phyloP scores from a whole-genome alignment of 2,113 vertebrate genomes.

The Microtus ochrogaster region DNA sequence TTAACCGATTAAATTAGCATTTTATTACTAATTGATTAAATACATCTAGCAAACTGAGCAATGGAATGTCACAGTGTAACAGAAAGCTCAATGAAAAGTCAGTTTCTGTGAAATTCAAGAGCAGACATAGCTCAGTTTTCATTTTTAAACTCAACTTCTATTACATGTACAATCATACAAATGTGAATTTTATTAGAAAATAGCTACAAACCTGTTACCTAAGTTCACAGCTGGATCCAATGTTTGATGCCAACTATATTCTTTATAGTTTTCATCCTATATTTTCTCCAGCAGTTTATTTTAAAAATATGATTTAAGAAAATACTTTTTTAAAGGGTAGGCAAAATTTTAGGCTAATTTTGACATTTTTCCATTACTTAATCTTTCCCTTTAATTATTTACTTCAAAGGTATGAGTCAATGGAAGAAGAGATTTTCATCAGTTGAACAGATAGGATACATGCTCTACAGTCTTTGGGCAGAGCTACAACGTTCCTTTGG shows the following conservation, averaged over 20 bases:
- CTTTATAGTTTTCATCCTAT: not conserved
- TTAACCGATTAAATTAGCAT: slow-evolving; percentile 44
- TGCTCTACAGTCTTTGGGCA: slow-evolving; percentile 29
- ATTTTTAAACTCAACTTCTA: slow-evolving; percentile 36
- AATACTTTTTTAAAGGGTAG: slow-evolving; percentile 11
- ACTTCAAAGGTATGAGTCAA: slow-evolving; percentile 41
- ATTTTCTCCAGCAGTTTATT: slow-evolving; percentile 52
- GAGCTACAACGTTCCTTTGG: slow-evolving; percentile 34
- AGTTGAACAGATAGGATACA: slow-evolving; percentile 22
- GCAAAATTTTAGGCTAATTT: slow-evolving; percentile 38
- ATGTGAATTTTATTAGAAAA: slow-evolving; percentile 53
- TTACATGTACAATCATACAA: slow-evolving; percentile 12
- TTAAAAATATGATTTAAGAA: slow-evolving; percentile 37
- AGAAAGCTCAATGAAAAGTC: slow-evolving; percentile 25
- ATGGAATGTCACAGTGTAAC: slow-evolving; percentile 36
- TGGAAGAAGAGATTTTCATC: slow-evolving; percentile 33
- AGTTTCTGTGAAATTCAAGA: slow-evolving; percentile 55
- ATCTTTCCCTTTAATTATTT: slow-evolving; percentile 45
- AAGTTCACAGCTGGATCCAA: slow-evolving; percentile 31
- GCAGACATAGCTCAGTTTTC: slow-evolving; percentile 47
- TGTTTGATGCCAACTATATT: slow-evolving; percentile 28
- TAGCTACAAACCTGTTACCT: slow-evolving; percentile 39
- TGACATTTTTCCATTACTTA: slow-evolving; percentile 40
- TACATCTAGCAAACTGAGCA: slow-evolving; percentile 39
- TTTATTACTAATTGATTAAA: slow-evolving; percentile 50